Evolutionary conservation across 1,140 invertebrate species (phyloP), one percentile per base, ranked within the genome.

Genomic region (Drosophila tsacasi): DNA sequence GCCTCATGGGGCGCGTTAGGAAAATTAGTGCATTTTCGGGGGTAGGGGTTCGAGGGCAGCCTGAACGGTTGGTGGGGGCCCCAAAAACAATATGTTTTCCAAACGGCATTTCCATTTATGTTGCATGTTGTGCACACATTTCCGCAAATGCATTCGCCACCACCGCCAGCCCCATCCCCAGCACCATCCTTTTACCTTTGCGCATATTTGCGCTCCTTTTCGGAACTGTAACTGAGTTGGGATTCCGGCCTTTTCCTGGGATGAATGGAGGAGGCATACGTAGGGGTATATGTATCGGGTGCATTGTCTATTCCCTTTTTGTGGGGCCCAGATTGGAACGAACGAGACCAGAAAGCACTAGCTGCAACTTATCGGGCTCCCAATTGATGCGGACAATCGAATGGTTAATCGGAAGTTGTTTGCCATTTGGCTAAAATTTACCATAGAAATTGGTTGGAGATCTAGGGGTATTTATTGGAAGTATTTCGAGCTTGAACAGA

Each of bases 111-210:
- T 89, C 81, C 85, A 90, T 90, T 90, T 90, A 90, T 90, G 85
- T 87, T 87, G 84, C 84, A 87, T 87, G 84, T 87, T 87, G 84
- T 85, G 85, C 81, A 90, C 85, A 90, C 85, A 90, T 90, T 90
- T 90, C 85, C 85, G 85, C 79, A 90, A 90, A 85, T 90, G 85
- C 81, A 90, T 75, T 67, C 62, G 57, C 57, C 52, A 25, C 44
- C 61, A 15, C 35, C 32, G 8, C 39, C 23, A 10, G 27, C 35
- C n/a, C 30, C 7, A 8, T 9, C 32, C 5, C 8, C 32, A 30
- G 21, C 12, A 15, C 37, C n/a, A n/a, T 30, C 44, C 13, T 27
- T 40, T 37, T n/a, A 27, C 15, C 47, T 67, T 66, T 81, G 62
- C 69, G 81, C 76, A 87, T 87, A 87, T 73, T 83, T 79, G 72